Conservation (phyloP, 2,113 vertebrate species). For the Macrotus californicus region DNA sequence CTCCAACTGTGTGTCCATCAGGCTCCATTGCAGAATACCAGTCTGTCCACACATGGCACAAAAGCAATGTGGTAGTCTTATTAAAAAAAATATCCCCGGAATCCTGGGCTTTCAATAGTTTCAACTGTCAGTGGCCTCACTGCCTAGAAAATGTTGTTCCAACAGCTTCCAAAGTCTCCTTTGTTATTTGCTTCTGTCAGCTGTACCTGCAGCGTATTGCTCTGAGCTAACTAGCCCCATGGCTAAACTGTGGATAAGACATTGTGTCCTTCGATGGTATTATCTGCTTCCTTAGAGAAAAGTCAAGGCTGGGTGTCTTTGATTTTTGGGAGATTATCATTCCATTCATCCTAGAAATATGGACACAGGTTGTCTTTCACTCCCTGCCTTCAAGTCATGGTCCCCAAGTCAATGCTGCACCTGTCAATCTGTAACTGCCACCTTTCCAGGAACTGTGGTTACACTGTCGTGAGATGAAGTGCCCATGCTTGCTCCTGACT, state of each 20-base stretch:
- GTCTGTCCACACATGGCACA: slow-evolving; percentile 30
- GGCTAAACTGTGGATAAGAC: slow-evolving; percentile 37
- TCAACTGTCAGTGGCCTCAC: background rate
- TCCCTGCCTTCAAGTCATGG: background rate
- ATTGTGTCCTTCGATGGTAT: slow-evolving; percentile 47
- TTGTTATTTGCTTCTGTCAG: slow-evolving; percentile 24
- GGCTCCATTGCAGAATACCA: slow-evolving; percentile 21
- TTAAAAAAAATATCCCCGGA: background rate
- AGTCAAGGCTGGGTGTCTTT: background rate
- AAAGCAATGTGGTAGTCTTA: background rate
- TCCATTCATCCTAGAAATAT: slow-evolving; percentile 6
- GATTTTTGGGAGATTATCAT: slow-evolving; percentile 43
- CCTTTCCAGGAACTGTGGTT: background rate
- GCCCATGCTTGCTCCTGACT: background rate
- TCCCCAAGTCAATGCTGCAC: background rate
- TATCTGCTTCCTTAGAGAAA: slow-evolving; percentile 37
- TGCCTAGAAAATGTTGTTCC: slow-evolving; percentile 43
- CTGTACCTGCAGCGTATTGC: background rate
- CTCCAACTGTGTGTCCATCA: slow-evolving; percentile 47
- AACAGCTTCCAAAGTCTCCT: slow-evolving; percentile 25
- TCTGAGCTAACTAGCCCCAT: slow-evolving; percentile 24
- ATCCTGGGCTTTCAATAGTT: background rate
- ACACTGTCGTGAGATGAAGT: background rate
- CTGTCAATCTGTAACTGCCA: background rate
- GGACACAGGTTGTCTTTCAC: background rate